phyloP scores from a whole-genome alignment of 2,797 vertebrate species.

The Luscinia luscinia region DNA sequence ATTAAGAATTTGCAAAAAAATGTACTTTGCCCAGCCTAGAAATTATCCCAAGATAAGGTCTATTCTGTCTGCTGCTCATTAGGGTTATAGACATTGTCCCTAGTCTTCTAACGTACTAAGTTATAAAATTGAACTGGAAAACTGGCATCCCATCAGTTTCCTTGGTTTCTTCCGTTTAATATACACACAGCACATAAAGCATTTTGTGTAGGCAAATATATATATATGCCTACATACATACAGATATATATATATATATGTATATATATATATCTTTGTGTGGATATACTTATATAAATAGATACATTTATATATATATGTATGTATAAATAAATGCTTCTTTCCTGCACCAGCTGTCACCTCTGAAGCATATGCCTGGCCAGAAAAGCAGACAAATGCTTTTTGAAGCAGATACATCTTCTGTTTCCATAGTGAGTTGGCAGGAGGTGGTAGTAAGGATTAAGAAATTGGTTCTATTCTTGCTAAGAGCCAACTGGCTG shows the following conservation, averaged over 20 bases:
- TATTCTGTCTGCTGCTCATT: neutral
- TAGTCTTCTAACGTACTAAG: neutral
- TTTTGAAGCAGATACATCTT: slow-evolving; percentile 34
- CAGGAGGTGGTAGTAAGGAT: slow-evolving; percentile 45
- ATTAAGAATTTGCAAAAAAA: slow-evolving; percentile 23
- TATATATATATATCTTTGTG: neutral
- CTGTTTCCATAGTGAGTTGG: slow-evolving; percentile 25
- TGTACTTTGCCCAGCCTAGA: neutral
- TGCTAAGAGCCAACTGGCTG: slow-evolving; percentile 26
- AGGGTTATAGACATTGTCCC: neutral
- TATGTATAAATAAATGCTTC: neutral
- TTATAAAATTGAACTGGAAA: slow-evolving; percentile 18
- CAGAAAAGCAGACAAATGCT: slow-evolving; percentile 44
- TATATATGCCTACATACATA: neutral
- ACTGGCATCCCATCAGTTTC: neutral
- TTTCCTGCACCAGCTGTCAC: slow-evolving; percentile 48
- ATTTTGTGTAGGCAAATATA: neutral
- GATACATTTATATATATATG: neutral
- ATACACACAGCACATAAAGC: neutral
- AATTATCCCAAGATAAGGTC: neutral
- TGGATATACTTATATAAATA: neutral
- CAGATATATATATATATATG: neutral
- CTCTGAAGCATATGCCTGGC: neutral
- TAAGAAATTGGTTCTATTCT: slow-evolving; percentile 44
- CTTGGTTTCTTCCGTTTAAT: neutral